These are phyloP conservation scores for Ophioninae sp. DNA, from an alignment of 2,888 invertebrate genomes.

Conservation along the genomic window DNA sequence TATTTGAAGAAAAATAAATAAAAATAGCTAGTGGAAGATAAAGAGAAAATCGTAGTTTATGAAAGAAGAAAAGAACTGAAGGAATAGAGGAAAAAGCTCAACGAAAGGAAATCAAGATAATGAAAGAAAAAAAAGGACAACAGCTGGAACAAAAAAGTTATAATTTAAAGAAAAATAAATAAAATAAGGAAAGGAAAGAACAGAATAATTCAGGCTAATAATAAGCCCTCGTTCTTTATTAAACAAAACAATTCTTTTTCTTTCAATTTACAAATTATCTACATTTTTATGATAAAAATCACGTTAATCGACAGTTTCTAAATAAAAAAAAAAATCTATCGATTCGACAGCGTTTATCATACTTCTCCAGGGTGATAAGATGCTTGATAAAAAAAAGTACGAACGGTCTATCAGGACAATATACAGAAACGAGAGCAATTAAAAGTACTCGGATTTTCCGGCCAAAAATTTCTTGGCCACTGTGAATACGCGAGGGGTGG, in stretches of 20 bases:
- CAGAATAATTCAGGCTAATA: too few relatives aligned
- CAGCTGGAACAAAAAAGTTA: too few relatives aligned
- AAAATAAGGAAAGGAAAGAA: too few relatives aligned
- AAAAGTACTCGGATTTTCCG: neutral
- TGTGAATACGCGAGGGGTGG: conserved; percentile 1
- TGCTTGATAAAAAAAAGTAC: neutral
- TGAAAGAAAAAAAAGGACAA: too few relatives aligned
- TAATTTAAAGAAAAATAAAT: too few relatives aligned
- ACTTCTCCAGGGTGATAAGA: neutral
- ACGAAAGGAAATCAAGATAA: too few relatives aligned
- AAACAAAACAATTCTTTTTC: neutral
- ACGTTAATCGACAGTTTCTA: neutral
- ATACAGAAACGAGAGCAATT: neutral
- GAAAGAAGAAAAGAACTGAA: too few relatives aligned
- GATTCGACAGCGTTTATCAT: neutral
- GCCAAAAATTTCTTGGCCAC: conserved; percentile 41
- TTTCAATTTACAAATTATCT: neutral
- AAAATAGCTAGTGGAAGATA: neutral
- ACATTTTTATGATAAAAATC: neutral
- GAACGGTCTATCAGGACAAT: neutral
- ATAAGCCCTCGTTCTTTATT: neutral
- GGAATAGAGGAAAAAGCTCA: too few relatives aligned
- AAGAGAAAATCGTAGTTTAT: neutral
- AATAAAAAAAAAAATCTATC: neutral
- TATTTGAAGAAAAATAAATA: too few relatives aligned